Base-by-base conservation (phyloP, 1,140 invertebrate species). In the Bombus difficillimus region DNA sequence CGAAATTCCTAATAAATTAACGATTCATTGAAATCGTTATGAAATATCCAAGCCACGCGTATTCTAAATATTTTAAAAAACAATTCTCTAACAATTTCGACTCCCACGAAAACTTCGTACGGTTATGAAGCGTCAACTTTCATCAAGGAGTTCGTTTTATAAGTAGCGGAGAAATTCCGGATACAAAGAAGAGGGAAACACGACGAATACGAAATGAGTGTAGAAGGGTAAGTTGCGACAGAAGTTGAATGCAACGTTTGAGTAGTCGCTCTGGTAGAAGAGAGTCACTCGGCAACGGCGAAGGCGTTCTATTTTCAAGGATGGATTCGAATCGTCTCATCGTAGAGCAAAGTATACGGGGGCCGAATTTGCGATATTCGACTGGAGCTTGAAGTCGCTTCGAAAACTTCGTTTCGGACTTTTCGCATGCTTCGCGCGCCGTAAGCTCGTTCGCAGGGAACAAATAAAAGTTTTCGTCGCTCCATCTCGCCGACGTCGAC, bases 211-310 rank as follows among this genome's bases (percentile, higher is more conserved):
- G 53, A 62, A 82, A 78, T 76, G 64, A 41, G 43, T 53, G 47
- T 6, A 53, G 66, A 71, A 41, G 8, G 69, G 47, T 57, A 47
- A 89, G 81, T 81, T 89, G 88, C 64, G 41, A 71, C 47, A 18
- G 78, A 72, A 89, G 87, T 89, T 89, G 73, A 78, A 88, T 80
- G 83, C 74, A 72, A 75, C 86, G 80, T 88, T 85, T 81, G 77
- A 82, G 41, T 73, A 78, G 86, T 80, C 28, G 73, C 74, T 74
- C 74, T 74, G 81, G 64, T 80, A 82, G 75, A 88, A 85, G 43
- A 34, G 72, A 75, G 59, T 62, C 69, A 13, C 12, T 64, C 15
- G 62, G 28, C 79, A 57, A 22, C 59, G 62, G 53, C 34, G 59
- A 66, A 3, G 28, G 59, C 74, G 73, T 86, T 83, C 87, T 78